phyloP scores from a whole-genome alignment of 2,888 invertebrate species.

The Eubasilissa splendida region DNA sequence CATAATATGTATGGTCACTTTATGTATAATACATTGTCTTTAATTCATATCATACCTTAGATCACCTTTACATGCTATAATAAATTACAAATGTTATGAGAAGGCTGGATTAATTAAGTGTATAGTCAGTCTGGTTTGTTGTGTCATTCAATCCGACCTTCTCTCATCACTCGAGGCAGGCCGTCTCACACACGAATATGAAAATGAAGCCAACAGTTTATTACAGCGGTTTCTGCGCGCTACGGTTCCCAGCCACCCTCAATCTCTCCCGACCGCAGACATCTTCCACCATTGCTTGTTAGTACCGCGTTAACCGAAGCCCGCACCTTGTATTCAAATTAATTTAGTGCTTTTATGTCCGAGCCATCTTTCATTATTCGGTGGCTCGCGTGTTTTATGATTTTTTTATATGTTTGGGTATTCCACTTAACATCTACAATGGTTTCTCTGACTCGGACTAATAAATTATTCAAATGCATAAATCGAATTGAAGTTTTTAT shows the following conservation, averaged over 20 bases:
- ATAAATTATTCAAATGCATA: too few species aligned
- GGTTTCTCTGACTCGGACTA: too few species aligned
- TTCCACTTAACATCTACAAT: too few species aligned
- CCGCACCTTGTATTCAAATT: slow-evolving; percentile 23
- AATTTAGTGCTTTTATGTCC: slow-evolving; percentile 1
- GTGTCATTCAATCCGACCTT: not conserved
- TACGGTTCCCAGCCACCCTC: not conserved
- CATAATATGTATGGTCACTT: too few species aligned
- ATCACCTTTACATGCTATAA: too few species aligned
- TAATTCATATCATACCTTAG: too few species aligned
- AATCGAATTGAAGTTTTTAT: too few species aligned
- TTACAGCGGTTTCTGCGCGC: not conserved
- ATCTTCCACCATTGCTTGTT: slow-evolving; percentile 13
- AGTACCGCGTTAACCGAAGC: slow-evolving; percentile 2
- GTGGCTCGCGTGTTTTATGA: too few species aligned
- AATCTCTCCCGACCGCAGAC: slow-evolving; percentile 7
- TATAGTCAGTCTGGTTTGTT: not conserved
- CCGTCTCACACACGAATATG: slow-evolving; percentile 3
- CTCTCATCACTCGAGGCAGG: not conserved
- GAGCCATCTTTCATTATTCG: not conserved
- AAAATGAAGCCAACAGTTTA: slow-evolving; percentile 30
- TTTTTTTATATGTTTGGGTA: too few species aligned
- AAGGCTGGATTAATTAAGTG: not conserved
- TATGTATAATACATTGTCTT: too few species aligned
- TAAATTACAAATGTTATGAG: too few species aligned